Percentiles rank a stretch among this genome's conserved stretches.
phyloP scores from a whole-genome alignment of 2,113 vertebrate genomes.

The Channa argus region DNA sequence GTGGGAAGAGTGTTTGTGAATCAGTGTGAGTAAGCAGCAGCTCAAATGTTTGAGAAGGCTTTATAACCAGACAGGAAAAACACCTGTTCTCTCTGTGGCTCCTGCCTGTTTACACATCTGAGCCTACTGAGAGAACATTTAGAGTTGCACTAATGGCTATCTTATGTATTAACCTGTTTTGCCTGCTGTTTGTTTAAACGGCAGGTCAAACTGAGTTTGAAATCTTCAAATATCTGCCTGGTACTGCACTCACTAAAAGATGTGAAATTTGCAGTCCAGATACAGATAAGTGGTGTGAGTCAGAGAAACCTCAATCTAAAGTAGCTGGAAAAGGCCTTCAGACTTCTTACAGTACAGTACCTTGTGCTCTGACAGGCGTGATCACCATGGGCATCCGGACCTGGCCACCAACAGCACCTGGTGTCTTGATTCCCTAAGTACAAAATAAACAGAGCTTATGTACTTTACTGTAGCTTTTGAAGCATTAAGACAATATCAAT shows the following conservation, averaged over 20 bases:
- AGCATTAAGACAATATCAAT: constrained; percentile 17
- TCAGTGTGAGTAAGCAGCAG: constrained; percentile 80
- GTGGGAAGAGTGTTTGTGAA: constrained; percentile 79
- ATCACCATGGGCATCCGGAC: constrained; percentile 89
- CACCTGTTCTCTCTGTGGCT: constrained; percentile 74
- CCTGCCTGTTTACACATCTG: constrained; percentile 71
- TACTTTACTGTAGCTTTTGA: constrained; percentile 13
- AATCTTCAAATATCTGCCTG: background rate
- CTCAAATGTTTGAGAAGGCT: constrained; percentile 79
- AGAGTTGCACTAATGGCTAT: constrained; percentile 47
- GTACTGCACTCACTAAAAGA: background rate
- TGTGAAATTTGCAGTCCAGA: background rate
- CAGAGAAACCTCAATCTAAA: constrained; percentile 11
- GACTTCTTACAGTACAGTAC: constrained; percentile 63
- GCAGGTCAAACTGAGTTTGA: constrained; percentile 29
- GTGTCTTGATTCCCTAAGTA: constrained; percentile 85
- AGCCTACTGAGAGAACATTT: constrained; percentile 47
- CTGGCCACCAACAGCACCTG: constrained; percentile 80
- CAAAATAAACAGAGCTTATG: background rate
- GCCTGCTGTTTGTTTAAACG: constrained; percentile 16
- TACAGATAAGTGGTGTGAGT: background rate
- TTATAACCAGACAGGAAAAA: constrained; percentile 70
- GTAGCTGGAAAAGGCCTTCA: constrained; percentile 6
- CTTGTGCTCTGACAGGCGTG: constrained; percentile 86
- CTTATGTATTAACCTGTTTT: constrained; percentile 31